These are phyloP conservation scores for Nycticryphes semicollaris DNA, from an alignment of 2,113 vertebrate genomes.

Conservation along the genomic window DNA sequence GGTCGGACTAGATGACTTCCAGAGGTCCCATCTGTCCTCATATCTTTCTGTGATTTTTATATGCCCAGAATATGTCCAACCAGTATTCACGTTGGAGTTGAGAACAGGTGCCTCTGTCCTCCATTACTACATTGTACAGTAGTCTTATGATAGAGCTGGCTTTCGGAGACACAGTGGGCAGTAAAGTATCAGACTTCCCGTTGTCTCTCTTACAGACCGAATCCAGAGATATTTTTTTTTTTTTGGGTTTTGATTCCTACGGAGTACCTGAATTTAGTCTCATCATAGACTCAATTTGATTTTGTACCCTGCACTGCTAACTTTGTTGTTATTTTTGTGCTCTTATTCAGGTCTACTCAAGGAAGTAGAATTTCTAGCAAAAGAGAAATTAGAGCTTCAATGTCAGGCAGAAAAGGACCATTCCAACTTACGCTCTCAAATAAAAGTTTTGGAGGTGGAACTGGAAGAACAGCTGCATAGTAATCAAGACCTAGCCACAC, in stretches of 20 bases:
- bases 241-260: background rate
- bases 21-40: too few relatives aligned
- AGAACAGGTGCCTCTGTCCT: background rate
- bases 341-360: constrained; percentile 79
- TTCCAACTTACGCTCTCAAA: constrained; percentile 77
- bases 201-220: background rate
- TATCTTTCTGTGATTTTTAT: background rate
- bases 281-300: background rate
- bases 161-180: background rate
- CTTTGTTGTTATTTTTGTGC: background rate
- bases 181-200: background rate
- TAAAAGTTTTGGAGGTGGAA: constrained; percentile 84
- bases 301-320: background rate
- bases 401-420: constrained; percentile 90
- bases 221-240: background rate
- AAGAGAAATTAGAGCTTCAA: constrained; percentile 85
- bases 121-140: fast-evolving
- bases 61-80: background rate
- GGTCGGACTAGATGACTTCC: too few relatives aligned
- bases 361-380: constrained; percentile 82
- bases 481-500: constrained; percentile 74
- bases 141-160: background rate
- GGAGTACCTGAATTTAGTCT: background rate
- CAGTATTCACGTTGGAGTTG: background rate
- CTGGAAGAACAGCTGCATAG: constrained; percentile 87